These are phyloP conservation scores for Liparis tanakae DNA, from an alignment of 2,797 vertebrate genomes.

Conservation along the genomic window DNA sequence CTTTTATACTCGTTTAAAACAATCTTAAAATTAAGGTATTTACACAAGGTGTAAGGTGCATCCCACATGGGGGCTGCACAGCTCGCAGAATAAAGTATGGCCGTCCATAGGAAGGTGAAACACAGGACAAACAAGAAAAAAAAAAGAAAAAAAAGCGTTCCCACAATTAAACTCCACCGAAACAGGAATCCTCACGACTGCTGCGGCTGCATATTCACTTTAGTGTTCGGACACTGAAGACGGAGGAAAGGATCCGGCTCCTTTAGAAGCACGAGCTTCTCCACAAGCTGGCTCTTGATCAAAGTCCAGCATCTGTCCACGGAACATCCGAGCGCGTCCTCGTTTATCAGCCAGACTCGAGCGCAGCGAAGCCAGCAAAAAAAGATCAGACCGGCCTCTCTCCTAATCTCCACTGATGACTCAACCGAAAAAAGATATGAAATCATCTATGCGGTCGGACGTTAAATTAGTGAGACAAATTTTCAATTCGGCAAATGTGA, in stretches of 20 bases:
- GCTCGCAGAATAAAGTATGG: constrained; percentile 73
- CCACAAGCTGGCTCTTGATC: constrained; percentile 64
- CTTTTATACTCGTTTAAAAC: constrained; percentile 89
- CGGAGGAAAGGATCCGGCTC: constrained; percentile 74
- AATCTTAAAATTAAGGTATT: constrained; percentile 86
- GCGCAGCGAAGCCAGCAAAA: constrained; percentile 61
- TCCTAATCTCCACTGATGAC: constrained; percentile 52
- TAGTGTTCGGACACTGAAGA: constrained; percentile 81
- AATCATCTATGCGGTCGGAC: constrained; percentile 60
- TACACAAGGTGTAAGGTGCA: constrained; percentile 82
- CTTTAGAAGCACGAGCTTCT: constrained; percentile 69
- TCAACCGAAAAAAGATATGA: constrained; percentile 53
- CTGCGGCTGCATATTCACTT: constrained; percentile 69
- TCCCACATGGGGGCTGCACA: constrained; percentile 64
- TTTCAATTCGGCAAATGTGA: constrained; percentile 60
- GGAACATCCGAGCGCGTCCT: constrained; percentile 72
- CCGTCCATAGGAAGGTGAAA: constrained; percentile 76
- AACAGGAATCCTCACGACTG: constrained; percentile 74
- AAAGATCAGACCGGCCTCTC: constrained; percentile 47
- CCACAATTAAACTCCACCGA: constrained; percentile 60
- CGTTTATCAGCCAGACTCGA: constrained; percentile 60
- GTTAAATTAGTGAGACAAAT: constrained; percentile 58
- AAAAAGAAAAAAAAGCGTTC: constrained; percentile 22
- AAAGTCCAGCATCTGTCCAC: constrained; percentile 71
- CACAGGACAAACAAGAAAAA: constrained; percentile 33